phyloP scores from a whole-genome alignment of 2,888 invertebrate species.

The Campoletis raptor region DNA sequence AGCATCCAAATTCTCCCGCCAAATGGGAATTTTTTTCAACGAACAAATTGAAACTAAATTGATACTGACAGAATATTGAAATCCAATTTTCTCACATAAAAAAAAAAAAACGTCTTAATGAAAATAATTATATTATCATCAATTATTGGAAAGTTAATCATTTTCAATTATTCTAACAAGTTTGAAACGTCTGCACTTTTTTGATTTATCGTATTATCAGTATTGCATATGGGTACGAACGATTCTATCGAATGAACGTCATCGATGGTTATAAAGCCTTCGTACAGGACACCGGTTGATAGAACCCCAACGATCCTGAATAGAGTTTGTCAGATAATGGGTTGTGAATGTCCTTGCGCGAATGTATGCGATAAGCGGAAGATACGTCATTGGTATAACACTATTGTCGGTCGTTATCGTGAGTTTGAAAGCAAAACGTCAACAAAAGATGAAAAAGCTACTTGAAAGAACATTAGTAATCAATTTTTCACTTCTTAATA shows the following conservation, averaged over 20 bases:
- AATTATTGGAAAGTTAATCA: too few species aligned
- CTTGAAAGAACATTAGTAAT: neutral
- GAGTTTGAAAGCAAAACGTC: neutral
- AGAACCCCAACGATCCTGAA: slow-evolving; percentile 35
- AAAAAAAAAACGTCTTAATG: neutral
- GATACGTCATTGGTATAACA: slow-evolving; percentile 57
- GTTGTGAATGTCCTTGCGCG: slow-evolving; percentile 25
- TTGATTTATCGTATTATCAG: neutral
- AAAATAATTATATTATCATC: too few species aligned
- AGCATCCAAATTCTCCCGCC: slow-evolving; percentile 8
- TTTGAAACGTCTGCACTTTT: neutral
- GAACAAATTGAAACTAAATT: neutral
- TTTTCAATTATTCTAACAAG: too few species aligned
- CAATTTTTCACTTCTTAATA: neutral
- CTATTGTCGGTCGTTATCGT: slow-evolving; percentile 63
- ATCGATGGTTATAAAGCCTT: slow-evolving; percentile 34
- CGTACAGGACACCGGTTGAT: slow-evolving; percentile 15
- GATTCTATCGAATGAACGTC: slow-evolving; percentile 22
- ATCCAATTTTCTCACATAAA: neutral
- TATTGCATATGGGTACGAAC: neutral
- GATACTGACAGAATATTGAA: neutral
- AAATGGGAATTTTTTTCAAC: slow-evolving; percentile 4
- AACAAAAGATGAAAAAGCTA: neutral
- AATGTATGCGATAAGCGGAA: slow-evolving; percentile 43
- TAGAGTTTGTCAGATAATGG: slow-evolving; percentile 57